phyloP scores from a whole-genome alignment of 2,113 vertebrate genomes.

The Bufo gargarizans region DNA sequence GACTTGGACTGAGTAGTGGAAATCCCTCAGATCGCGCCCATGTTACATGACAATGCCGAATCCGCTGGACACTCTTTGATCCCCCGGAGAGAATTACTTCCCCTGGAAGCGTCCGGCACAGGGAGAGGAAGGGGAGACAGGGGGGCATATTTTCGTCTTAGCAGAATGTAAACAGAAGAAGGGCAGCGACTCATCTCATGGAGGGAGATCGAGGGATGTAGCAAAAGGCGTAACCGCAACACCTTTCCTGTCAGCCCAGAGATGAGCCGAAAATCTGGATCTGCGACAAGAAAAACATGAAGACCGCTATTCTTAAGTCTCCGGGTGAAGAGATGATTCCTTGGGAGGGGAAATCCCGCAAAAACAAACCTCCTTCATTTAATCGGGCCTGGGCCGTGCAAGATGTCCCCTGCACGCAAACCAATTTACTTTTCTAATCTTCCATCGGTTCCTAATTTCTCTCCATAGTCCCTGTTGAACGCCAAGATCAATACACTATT shows the following conservation, averaged over 20 bases:
- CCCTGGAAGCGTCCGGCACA: slow-evolving; percentile 16
- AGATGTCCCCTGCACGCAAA: too few species aligned
- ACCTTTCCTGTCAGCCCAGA: slow-evolving; percentile 45
- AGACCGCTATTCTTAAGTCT: slow-evolving; percentile 1
- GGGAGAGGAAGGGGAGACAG: neutral
- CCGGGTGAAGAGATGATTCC: neutral
- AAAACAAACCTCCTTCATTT: neutral
- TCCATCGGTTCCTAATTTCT: too few species aligned
- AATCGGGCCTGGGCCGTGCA: neutral
- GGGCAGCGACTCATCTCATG: slow-evolving; percentile 4
- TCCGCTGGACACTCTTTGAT: neutral
- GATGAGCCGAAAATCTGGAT: neutral
- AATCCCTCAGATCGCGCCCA: neutral
- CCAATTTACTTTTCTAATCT: too few species aligned
- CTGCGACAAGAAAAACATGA: neutral
- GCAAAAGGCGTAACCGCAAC: slow-evolving; percentile 22
- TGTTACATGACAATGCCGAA: neutral
- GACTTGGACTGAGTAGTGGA: neutral
- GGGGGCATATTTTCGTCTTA: neutral
- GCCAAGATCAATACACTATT: too few species aligned
- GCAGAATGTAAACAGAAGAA: slow-evolving; percentile 12
- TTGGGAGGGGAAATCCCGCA: slow-evolving; percentile 12
- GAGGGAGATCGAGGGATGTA: slow-evolving; percentile 18
- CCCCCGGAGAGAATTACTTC: slow-evolving; percentile 18
- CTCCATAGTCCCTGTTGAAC: too few species aligned